A percentile compares a stretch with the other conserved stretches of the same genome.
Evolutionary conservation across 2,888 invertebrate genomes (phyloP).

Genomic region (Nymphalis polychloros): DNA sequence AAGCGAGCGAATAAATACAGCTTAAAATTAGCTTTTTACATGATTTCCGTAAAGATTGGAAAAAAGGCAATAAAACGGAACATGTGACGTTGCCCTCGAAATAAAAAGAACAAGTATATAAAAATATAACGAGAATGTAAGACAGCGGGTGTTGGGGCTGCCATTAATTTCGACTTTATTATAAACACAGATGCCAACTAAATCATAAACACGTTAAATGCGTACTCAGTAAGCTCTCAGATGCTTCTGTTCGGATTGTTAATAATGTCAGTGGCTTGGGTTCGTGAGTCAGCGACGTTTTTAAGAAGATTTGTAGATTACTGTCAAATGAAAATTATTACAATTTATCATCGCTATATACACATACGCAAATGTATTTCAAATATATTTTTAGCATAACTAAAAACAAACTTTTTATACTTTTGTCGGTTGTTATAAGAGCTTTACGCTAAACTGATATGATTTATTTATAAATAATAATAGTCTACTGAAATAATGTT

Average conservation of each 20-base stretch:
- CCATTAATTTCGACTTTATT: slow-evolving; percentile 75
- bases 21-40: slow-evolving; percentile 26
- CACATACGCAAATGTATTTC: too few relatives aligned
- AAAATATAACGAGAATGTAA: slow-evolving; percentile 67
- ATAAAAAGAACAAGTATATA: slow-evolving; percentile 64
- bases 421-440: too few relatives aligned
- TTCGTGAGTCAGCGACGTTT: slow-evolving; percentile 27
- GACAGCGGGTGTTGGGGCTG: slow-evolving; percentile 52
- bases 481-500: too few relatives aligned
- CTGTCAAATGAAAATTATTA: too few relatives aligned
- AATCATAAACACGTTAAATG: slow-evolving; percentile 74
- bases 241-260: slow-evolving; percentile 35
- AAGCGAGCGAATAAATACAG: slow-evolving; percentile 5
- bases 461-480: too few relatives aligned
- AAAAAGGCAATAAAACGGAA: slow-evolving; percentile 64
- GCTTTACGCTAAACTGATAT: too few relatives aligned
- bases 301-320: slow-evolving; percentile 5
- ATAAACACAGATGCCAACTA: slow-evolving; percentile 70
- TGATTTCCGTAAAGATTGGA: slow-evolving; percentile 48
- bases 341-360: background rate
- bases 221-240: slow-evolving; percentile 51
- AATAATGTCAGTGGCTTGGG: slow-evolving; percentile 30
- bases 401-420: too few relatives aligned
- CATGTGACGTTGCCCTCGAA: slow-evolving; percentile 62
- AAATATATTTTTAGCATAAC: too few relatives aligned